Base-by-base conservation (phyloP, 2,797 vertebrate species). In the Capromys pilorides region DNA sequence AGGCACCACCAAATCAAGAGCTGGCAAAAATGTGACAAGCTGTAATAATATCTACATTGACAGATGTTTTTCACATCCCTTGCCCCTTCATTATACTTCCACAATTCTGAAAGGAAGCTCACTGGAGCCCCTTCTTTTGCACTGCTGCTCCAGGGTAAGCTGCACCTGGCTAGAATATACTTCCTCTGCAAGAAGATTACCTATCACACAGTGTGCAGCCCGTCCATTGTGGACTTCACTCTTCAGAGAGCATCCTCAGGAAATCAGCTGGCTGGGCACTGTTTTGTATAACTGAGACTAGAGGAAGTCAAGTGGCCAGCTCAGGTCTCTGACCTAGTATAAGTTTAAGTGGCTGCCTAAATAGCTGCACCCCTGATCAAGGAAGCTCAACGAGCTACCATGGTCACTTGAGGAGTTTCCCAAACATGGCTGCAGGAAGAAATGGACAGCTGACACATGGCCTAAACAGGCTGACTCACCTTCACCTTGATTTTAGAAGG, bases 401-500 rank as follows among this genome's bases (percentile, higher is more conserved):
- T 16, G 6, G 54, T 82, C 24, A 45, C 49, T 71, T 12, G 21
- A 77, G 24, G 96, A 21, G 51, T 59, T 82, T 96, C 62, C 59
- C 12, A 19, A 64, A 5, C 36, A 19, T 5, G 39, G 49, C 7
- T 86, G 28, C 36, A 91, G 39, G 77, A 28, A 71, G 86, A 62
- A 7, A 21, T 87, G 61, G 49, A 82, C 10, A 90, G 36, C 57
- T 16, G 28, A 61, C n/a, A n/a, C 5, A 19, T 10, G 36, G 82
- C 31, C 49, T 22, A 1, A 79, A 69, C 57, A 94, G 83, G 54
- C 12, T 81, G 73, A 97, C 98, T 98, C 97, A 99, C 98, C 98
- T 99, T 99, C 89, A 97, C 96, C 95, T 98, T 99, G 94, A 98
- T 94, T 97, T 98, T 99, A 5, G 98, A 82, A 91, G 98, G 95